Evolutionary conservation across 2,888 invertebrate genomes (phyloP), one percentile per base, ranked within the genome.

Genomic region (Agonopterix heracliana): DNA sequence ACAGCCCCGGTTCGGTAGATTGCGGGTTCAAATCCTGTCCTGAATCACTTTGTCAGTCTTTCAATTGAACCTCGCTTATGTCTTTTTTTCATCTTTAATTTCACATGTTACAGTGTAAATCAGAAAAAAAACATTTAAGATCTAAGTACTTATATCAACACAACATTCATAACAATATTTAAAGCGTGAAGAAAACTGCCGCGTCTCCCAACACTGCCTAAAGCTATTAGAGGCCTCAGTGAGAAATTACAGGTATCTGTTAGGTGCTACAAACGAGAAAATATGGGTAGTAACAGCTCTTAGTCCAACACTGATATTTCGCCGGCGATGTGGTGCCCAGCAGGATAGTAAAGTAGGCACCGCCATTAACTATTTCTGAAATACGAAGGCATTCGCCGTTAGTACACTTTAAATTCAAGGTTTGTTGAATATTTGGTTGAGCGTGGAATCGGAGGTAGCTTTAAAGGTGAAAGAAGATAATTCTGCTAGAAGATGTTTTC

Each of bases 221-320:
- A 10, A 40, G 14, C 36, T 40, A 13, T 40, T 40, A 38, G n/a
- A 11, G 17, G 9, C 41, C 49, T 48, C 49, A 46, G 57, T 60
- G 65, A 62, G 59, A 62, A 68, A 71, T 68, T 59, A 59, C 59
- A 59, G 64, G 63, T 64, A 64, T 64, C 60, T 54, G 61, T 63
- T 60, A 66, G 53, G 55, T 49, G 54, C 54, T 52, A 56, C 59
- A 59, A 70, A 70, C 63, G 49, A 71, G 64, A 54, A 74, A 63
- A 54, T 64, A 67, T 57, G 57, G 52, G 55, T 47, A 49, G 49
- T 51, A 47, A 50, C 48, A 53, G 51, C 57, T 50, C 48, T 55
- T 52, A 35, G 41, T 9, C 40, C 7, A 34, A 54, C 54, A 52
- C 57, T 51, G 50, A 61, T 61, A 59, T 59, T 60, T 56, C 56